A percentile compares a stretch with the other conserved stretches of the same genome.
phyloP scores from a whole-genome alignment of 2,113 vertebrate species.

The Forbesichthys papilliferus region DNA sequence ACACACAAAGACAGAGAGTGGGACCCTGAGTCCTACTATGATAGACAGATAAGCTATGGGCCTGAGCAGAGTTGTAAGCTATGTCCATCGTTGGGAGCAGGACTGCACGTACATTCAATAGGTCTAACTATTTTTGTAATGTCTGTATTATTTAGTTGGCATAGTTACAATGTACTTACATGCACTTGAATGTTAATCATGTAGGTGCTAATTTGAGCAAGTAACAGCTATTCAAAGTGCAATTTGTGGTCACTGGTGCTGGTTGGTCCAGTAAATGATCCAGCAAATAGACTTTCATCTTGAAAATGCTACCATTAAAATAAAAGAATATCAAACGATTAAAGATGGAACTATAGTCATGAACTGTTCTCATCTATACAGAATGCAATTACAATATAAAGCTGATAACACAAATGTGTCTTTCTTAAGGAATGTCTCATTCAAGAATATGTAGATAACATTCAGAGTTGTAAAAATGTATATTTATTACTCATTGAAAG shows the following conservation, averaged over 20 bases:
- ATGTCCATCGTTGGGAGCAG: no score
- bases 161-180: background rate
- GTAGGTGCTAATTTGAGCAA: background rate
- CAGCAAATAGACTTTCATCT: background rate
- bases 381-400: conserved; percentile 82
- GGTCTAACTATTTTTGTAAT: no score
- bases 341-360: conserved; percentile 39
- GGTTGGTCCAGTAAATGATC: background rate
- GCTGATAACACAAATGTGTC: conserved; percentile 74
- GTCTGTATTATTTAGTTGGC: no score
- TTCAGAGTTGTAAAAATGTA: conserved; percentile 27
- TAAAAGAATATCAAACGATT: conserved; percentile 6
- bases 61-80: no score
- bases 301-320: conserved; percentile 12
- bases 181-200: background rate
- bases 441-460: conserved; percentile 25
- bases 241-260: background rate
- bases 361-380: conserved; percentile 73
- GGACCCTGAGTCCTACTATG: background rate
- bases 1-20: background rate
- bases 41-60: background rate
- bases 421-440: conserved; percentile 32
- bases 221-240: background rate
- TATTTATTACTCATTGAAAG: conserved; percentile 27
- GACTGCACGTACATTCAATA: no score